Evolutionary conservation across 2,888 invertebrate genomes (phyloP).

Genomic region (Lochmaea capreae): DNA sequence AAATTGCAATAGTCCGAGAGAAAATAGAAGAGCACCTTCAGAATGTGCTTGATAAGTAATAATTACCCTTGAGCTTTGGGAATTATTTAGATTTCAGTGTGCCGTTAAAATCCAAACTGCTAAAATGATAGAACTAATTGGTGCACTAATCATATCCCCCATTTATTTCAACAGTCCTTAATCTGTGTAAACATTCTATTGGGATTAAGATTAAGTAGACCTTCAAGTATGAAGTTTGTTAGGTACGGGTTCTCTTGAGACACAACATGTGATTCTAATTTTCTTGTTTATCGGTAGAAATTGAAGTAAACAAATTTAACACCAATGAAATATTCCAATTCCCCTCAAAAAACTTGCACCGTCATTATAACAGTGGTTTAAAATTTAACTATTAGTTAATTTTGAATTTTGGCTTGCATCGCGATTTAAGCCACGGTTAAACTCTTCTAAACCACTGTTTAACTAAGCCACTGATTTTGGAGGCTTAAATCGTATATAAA

Average conservation of each 20-base stretch:
- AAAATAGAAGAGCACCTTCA: not conserved
- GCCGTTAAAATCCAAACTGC: not conserved
- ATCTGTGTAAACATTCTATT: conserved; percentile 1
- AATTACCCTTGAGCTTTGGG: not conserved
- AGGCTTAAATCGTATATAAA: too few species aligned
- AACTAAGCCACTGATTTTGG: too few species aligned
- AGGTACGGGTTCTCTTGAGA: not conserved
- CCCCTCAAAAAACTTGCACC: too few species aligned
- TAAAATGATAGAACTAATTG: not conserved
- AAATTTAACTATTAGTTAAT: too few species aligned
- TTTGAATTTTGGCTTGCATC: too few species aligned
- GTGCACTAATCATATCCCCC: not conserved
- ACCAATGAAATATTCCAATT: not conserved
- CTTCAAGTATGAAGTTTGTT: not conserved
- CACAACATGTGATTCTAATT: not conserved
- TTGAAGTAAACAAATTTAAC: not conserved
- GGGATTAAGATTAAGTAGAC: conserved; percentile 1
- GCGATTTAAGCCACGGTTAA: too few species aligned
- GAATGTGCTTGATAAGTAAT: not conserved
- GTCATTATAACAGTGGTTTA: too few species aligned
- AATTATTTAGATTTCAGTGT: not conserved
- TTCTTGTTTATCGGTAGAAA: not conserved
- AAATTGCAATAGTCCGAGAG: not conserved
- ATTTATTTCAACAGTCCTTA: not conserved
- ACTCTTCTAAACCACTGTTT: too few species aligned